phyloP scores from a whole-genome alignment of 2,113 vertebrate genomes.

The Microtus oregoni region DNA sequence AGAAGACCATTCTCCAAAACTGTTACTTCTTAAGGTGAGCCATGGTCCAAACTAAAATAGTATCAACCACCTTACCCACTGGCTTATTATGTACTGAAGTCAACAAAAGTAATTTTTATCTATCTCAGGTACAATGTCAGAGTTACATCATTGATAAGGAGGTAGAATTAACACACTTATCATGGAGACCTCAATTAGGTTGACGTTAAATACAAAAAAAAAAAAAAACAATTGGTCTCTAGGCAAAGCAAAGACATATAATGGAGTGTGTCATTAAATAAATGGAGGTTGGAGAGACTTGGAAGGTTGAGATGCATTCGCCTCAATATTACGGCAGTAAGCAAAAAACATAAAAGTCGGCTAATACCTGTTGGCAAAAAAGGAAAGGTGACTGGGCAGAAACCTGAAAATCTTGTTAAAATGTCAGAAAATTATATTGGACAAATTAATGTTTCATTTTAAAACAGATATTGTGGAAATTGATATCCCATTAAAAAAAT shows the following conservation, averaged over 20 bases:
- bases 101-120: not conserved
- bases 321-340: not conserved
- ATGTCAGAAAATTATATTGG: not conserved
- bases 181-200: not conserved
- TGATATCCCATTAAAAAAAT: not conserved
- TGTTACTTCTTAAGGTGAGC: not conserved
- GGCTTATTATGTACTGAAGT: not conserved
- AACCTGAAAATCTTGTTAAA: not conserved
- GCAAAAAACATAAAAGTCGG: not conserved
- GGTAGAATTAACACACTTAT: not conserved
- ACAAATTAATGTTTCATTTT: not conserved
- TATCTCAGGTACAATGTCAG: not conserved
- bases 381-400: not conserved
- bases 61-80: no score
- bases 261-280: not conserved
- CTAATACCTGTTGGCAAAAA: not conserved
- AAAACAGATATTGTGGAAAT: not conserved
- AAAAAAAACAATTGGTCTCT: not conserved
- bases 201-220: not conserved
- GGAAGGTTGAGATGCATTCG: fast-evolving
- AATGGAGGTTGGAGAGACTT: not conserved
- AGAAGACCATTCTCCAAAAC: not conserved
- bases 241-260: not conserved
- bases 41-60: not conserved
- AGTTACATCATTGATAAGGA: not conserved